Conservation (phyloP, 1,140 invertebrate species). For the Hypothenemus hampei region DNA sequence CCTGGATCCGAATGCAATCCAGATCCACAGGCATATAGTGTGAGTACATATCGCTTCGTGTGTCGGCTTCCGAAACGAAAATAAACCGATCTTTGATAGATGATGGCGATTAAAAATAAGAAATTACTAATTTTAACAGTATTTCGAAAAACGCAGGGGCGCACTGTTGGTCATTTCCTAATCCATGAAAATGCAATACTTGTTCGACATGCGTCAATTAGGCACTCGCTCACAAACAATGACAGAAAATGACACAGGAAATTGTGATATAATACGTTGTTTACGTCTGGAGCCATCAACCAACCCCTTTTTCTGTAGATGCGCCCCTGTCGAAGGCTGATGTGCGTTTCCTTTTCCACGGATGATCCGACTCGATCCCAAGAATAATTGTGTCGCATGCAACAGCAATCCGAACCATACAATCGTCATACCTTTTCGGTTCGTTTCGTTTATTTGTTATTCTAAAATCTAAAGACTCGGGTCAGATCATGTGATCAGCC, state of each 20-base stretch:
- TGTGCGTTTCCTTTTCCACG: too few relatives aligned
- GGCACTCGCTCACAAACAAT: neutral
- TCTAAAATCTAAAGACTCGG: slow-evolving; percentile 16
- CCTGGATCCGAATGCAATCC: slow-evolving; percentile 21
- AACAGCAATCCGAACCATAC: too few relatives aligned
- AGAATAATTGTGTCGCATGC: too few relatives aligned
- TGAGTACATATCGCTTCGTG: slow-evolving; percentile 19
- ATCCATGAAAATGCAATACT: neutral
- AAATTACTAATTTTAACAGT: slow-evolving; percentile 20
- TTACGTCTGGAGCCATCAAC: slow-evolving; percentile 2
- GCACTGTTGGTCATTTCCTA: neutral
- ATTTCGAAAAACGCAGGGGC: neutral
- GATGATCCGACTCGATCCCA: too few relatives aligned
- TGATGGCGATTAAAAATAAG: slow-evolving; percentile 27
- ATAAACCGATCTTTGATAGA: slow-evolving; percentile 26
- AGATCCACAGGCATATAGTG: too few relatives aligned
- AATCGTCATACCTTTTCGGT: too few relatives aligned
- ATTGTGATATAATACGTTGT: slow-evolving; percentile 23
- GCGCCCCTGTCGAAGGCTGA: too few relatives aligned
- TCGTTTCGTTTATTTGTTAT: slow-evolving; percentile 10
- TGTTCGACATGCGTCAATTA: neutral
- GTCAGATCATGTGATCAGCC: slow-evolving; percentile 20
- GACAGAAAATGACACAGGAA: slow-evolving; percentile 26
- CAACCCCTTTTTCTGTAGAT: too few relatives aligned
- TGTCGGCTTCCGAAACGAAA: slow-evolving; percentile 24